Conservation (phyloP, 2,888 invertebrate genomes). For the Eueremaeus valkanovi region DNA sequence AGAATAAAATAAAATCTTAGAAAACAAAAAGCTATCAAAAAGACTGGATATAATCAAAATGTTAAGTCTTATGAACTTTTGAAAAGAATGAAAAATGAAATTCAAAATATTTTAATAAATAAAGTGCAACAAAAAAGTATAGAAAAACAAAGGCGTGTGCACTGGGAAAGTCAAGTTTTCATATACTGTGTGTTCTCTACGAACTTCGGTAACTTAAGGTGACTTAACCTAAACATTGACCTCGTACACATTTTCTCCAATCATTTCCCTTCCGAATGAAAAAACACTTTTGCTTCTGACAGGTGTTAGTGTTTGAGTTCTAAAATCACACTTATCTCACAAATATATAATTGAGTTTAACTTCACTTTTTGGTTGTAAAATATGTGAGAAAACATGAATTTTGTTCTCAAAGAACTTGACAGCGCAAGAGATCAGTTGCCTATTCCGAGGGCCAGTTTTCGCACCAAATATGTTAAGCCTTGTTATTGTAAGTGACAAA, state of each 20-base stretch:
- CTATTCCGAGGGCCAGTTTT: slow-evolving; percentile 9
- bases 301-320: neutral
- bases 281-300: neutral
- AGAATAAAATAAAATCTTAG: no score
- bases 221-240: neutral
- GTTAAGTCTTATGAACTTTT: neutral
- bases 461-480: slow-evolving; percentile 8
- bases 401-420: neutral
- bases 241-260: neutral
- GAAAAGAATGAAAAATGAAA: neutral
- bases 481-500: no score
- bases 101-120: neutral
- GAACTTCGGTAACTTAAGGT: no score
- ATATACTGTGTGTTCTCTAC: no score
- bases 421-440: neutral
- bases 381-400: slow-evolving; percentile 9
- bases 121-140: neutral
- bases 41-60: neutral
- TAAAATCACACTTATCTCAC: neutral
- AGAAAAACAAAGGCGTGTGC: neutral
- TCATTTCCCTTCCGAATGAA: neutral
- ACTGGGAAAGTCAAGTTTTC: neutral
- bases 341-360: neutral
- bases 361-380: neutral
- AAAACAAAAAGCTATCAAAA: no score